Conservation (phyloP, 2,888 invertebrate genomes). For the Troides helena region DNA sequence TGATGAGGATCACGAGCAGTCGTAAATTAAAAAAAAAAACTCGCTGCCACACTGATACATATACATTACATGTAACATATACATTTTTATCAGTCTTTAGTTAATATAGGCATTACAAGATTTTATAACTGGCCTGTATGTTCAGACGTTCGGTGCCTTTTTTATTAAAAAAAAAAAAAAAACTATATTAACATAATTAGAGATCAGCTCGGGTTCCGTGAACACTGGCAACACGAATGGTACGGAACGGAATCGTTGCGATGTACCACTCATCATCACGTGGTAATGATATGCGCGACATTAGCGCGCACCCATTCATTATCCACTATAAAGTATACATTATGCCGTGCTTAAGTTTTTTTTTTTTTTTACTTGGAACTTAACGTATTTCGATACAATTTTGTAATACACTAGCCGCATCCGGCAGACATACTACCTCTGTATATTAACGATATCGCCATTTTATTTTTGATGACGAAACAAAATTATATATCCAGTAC, state of each 20-base stretch:
- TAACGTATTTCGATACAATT: neutral
- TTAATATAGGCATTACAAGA: neutral
- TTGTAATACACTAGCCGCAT: neutral
- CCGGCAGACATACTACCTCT: neutral
- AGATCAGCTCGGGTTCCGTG: neutral
- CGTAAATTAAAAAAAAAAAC: too few species aligned
- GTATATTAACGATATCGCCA: neutral
- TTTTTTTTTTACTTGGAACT: neutral
- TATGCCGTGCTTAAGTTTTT: constrained; percentile 7
- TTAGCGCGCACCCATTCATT: constrained; percentile 40
- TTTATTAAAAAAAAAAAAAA: neutral
- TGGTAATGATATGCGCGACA: constrained; percentile 39
- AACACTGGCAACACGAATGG: neutral
- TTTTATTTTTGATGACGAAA: neutral
- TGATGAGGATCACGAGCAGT: too few species aligned
- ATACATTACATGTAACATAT: too few species aligned
- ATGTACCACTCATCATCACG: constrained; percentile 28
- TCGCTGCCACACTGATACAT: too few species aligned
- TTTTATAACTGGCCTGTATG: neutral
- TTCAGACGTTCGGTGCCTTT: neutral
- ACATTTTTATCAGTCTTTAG: too few species aligned
- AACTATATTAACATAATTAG: neutral
- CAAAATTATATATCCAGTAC: neutral
- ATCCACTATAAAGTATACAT: constrained; percentile 20
- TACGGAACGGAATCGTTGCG: neutral